Base-by-base conservation (phyloP, 2,113 vertebrate genomes). In the Proterorhinus semilunaris region DNA sequence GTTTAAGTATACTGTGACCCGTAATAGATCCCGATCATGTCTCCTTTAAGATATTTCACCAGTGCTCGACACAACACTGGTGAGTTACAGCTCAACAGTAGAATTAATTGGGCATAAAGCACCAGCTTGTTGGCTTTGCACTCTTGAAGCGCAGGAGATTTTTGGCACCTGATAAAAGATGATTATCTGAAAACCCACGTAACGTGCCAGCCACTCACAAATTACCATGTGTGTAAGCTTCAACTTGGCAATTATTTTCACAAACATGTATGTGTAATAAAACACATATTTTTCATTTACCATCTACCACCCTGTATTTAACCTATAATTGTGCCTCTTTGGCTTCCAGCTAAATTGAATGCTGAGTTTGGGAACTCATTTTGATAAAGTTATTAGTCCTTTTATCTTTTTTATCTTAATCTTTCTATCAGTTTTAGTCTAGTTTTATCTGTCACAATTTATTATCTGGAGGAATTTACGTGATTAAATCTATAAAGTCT, bases 221-320 rank as follows among this genome's bases (percentile, higher is more conserved):
- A 61, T 44, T 61, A 61, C 6, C 36, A 27, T 69, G 68, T 62
- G 15, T 61, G 52, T 10, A 48, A 58, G 55, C 42, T 61, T 44
- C 7, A 61, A 45, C 42, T 61, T 61, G 58, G 58, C 58, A 45
- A 36, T 44, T 61, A 8, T 15, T 16, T 5, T 61, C 13, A 8
- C 42, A 45, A 61, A 61, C 58, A 61, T 61, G 58, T 61, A 61
- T 42, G 16, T 45, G n/a, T 11, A 36, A 11, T n/a, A 1, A 74
- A 43, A 71, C 59, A 71, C 51, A 66, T 68, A 55, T 59, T 47
- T 68, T 70, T 47, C 62, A 6, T 36, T 72, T 74, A 80, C 43
- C 47, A 68, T 69, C 10, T 47, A 52, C 15, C 77, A 75, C 71
- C 62, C 66, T 21, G 6, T 61, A 79, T 78, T 87, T 82, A 87